Conservation (phyloP, 2,888 invertebrate genomes). For the Cephus sareptanus region DNA sequence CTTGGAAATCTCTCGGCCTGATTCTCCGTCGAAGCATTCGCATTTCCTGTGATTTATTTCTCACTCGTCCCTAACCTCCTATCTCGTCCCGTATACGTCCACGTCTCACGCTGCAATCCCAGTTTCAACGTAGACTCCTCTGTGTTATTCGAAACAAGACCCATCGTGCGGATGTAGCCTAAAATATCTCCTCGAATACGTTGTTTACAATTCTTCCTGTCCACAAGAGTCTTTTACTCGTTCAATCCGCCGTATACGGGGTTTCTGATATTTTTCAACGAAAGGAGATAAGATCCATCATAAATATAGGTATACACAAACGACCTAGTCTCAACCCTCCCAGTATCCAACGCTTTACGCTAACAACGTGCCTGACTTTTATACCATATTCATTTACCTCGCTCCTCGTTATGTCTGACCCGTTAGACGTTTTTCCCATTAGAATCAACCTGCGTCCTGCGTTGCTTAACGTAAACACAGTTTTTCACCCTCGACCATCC, state of each 20-base stretch:
- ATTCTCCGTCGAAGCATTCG: background rate
- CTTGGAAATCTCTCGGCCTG: background rate
- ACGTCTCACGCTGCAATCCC: background rate
- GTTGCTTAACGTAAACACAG: background rate
- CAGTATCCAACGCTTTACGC: background rate
- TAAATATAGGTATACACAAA: background rate
- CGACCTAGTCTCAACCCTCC: background rate
- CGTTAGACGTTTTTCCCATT: background rate
- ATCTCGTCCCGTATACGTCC: background rate
- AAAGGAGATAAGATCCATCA: background rate
- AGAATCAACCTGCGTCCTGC: background rate
- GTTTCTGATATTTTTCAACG: background rate
- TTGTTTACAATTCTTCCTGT: background rate
- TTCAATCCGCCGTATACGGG: background rate
- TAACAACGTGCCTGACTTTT: background rate
- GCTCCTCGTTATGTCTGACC: background rate
- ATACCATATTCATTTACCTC: background rate
- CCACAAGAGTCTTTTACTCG: background rate
- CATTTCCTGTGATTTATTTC: slow-evolving; percentile 3
- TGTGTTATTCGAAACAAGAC: background rate
- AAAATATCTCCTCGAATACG: background rate
- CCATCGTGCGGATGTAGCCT: background rate
- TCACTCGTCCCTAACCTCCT: background rate
- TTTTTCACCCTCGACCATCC: background rate
- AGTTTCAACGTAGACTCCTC: background rate